Evolutionary conservation across 2,888 invertebrate species (phyloP), one percentile per base, ranked within the genome.

Genomic region (Platycnemis pennipes): DNA sequence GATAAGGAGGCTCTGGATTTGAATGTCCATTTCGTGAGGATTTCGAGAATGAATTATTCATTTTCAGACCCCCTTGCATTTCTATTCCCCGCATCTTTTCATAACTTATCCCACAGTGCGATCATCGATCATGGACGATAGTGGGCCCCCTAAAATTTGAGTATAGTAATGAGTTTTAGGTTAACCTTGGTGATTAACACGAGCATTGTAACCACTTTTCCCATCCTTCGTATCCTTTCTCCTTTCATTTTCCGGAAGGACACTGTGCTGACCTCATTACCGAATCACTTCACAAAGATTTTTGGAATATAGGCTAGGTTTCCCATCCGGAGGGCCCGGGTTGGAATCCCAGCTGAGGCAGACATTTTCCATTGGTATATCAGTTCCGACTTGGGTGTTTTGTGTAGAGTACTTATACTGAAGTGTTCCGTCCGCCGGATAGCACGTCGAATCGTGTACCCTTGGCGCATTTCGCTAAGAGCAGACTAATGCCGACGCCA

Each of bases 11-110:
- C 37, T 31, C 37, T 16, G 77, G 77, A 31, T 77, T 37, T 37
- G 77, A 31, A 77, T 77, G 31, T 77, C 77, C 77, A 77, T 77
- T 77, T 37, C 37, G 37, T 77, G 37, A 77, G 77, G 77, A 77
- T 77, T 37, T 26, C 37, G 13, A 16, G 7, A 13, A 77, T 77
- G 37, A 77, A 77, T 77, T 77, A 77, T 77, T 77, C 77, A 77
- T 77, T 63, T 26, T 26, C 77, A 7, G 13, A 11, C 8, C 37
- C 11, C 16, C 26, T 37, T 77, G 77, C 31, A 16, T 77, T 37
- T 77, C 77, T 63, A 22, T 63, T 63, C 63, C 63, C 63, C 22
- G 22, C 22, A 63, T 63, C 77, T 37, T 77, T 37, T 77, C 77
- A 37, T 26, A 77, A 37, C 31, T 77, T 77, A 77, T 77, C 37